A percentile compares a stretch with the other conserved stretches of the same genome.
These are phyloP conservation scores for Quiscalus mexicanus DNA, from an alignment of 2,113 vertebrate species.

Conservation along the genomic window DNA sequence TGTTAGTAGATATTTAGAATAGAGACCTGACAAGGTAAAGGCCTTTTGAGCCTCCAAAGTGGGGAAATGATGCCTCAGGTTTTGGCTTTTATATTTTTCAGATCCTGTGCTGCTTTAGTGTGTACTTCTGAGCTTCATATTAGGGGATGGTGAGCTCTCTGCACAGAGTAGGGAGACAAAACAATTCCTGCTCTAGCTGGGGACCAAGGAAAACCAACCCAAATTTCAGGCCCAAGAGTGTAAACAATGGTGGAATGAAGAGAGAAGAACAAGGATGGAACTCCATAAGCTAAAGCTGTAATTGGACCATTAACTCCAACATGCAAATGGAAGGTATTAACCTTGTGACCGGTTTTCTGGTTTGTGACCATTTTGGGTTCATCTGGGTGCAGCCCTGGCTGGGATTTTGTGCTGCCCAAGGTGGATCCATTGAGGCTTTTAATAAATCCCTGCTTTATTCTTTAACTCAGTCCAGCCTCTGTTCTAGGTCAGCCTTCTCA, in stretches of 20 bases:
- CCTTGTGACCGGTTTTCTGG: fast-evolving
- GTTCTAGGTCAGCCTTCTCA: background rate
- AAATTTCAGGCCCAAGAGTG: background rate
- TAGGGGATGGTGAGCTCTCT: background rate
- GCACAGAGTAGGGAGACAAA: background rate
- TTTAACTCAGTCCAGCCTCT: background rate
- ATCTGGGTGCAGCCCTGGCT: background rate
- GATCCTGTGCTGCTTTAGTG: background rate
- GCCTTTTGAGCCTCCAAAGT: background rate
- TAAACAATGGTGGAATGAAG: background rate
- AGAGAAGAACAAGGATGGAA: background rate
- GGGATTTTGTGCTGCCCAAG: background rate
- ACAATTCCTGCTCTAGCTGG: background rate
- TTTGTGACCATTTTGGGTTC: background rate
- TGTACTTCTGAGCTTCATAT: background rate
- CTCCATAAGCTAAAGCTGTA: background rate
- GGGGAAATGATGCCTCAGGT: background rate
- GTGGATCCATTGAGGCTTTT: background rate
- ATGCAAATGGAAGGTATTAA: background rate
- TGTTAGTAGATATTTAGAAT: background rate
- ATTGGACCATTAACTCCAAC: background rate
- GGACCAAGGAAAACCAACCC: background rate
- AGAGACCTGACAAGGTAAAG: background rate
- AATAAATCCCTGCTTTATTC: background rate
- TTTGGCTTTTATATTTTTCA: background rate